phyloP scores from a whole-genome alignment of 2,888 invertebrate species.

The Thereva nobilitata region DNA sequence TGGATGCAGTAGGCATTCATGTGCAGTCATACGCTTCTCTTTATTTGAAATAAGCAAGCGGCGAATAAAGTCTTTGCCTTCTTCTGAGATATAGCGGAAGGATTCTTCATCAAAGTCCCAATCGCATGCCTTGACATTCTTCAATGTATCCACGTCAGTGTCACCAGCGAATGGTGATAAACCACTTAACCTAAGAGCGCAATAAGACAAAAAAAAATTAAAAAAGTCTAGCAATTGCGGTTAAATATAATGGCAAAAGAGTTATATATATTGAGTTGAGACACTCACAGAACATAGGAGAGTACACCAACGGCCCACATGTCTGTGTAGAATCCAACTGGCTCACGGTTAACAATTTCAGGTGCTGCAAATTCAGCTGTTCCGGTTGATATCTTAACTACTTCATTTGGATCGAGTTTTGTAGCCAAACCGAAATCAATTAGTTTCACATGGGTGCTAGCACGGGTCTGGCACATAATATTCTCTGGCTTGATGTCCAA shows the following conservation, averaged over 20 bases:
- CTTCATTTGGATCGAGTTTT: slow-evolving; percentile 95
- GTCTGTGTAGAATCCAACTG: slow-evolving; percentile 99
- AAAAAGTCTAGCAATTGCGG: background rate
- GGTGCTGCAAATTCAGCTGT: slow-evolving; percentile 99
- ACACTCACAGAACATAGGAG: slow-evolving; percentile 93
- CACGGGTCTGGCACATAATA: slow-evolving; percentile 98
- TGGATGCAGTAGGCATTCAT: slow-evolving; percentile 92
- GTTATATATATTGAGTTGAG: slow-evolving; percentile 10
- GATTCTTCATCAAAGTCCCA: slow-evolving; percentile 99
- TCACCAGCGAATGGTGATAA: slow-evolving; percentile 99
- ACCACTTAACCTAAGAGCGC: slow-evolving; percentile 77
- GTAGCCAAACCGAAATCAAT: slow-evolving; percentile 99
- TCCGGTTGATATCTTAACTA: slow-evolving; percentile 98
- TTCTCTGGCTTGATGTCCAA: slow-evolving; percentile 97
- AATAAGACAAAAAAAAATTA: slow-evolving; percentile 30
- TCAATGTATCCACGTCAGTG: slow-evolving; percentile 96
- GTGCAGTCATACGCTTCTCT: slow-evolving; percentile 97
- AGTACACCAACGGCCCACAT: slow-evolving; percentile 99
- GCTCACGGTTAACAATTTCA: slow-evolving; percentile 97
- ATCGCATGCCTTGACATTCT: slow-evolving; percentile 97
- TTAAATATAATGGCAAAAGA: background rate
- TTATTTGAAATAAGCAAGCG: slow-evolving; percentile 89
- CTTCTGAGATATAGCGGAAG: slow-evolving; percentile 91
- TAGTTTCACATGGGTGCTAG: slow-evolving; percentile 93
- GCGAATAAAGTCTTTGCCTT: slow-evolving; percentile 97